phyloP scores from a whole-genome alignment of 1,140 invertebrate species.

The Drosophila sucinea region DNA sequence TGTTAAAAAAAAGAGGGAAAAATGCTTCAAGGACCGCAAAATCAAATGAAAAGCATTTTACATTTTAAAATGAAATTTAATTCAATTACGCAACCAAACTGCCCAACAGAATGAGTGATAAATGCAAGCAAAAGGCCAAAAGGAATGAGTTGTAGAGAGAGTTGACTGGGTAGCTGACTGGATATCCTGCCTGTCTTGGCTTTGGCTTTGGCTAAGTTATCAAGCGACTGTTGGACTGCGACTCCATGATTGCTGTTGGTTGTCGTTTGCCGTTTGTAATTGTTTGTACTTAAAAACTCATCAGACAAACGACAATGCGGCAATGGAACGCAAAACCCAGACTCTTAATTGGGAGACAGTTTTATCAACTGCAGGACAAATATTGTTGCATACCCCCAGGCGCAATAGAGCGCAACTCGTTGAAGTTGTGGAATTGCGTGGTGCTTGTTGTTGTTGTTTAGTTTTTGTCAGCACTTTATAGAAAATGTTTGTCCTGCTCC shows the following conservation, averaged over 20 bases:
- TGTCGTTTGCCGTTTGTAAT: constrained; percentile 73
- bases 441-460: constrained; percentile 44
- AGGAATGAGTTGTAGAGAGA: background rate
- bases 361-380: constrained; percentile 62
- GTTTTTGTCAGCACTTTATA: constrained; percentile 42
- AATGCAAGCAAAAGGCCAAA: constrained; percentile 46
- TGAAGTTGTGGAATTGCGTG: constrained; percentile 39
- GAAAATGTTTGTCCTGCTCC: constrained; percentile 29
- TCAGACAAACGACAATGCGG: constrained; percentile 77
- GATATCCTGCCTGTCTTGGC: background rate
- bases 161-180: background rate
- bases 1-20: constrained; percentile 39
- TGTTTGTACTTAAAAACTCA: constrained; percentile 80
- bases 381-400: constrained; percentile 58
- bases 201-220: constrained; percentile 27
- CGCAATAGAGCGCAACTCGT: constrained; percentile 46
- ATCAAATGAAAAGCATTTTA: constrained; percentile 63
- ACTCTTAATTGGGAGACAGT: constrained; percentile 29
- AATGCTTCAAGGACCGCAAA: constrained; percentile 27
- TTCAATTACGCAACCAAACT: constrained; percentile 74
- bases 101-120: constrained; percentile 63
- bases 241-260: constrained; percentile 44
- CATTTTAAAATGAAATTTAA: constrained; percentile 68
- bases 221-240: constrained; percentile 18
- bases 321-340: constrained; percentile 16